These are phyloP conservation scores for Chaetodon trifasciatus DNA, from an alignment of 2,797 vertebrate species.

Conservation along the genomic window DNA sequence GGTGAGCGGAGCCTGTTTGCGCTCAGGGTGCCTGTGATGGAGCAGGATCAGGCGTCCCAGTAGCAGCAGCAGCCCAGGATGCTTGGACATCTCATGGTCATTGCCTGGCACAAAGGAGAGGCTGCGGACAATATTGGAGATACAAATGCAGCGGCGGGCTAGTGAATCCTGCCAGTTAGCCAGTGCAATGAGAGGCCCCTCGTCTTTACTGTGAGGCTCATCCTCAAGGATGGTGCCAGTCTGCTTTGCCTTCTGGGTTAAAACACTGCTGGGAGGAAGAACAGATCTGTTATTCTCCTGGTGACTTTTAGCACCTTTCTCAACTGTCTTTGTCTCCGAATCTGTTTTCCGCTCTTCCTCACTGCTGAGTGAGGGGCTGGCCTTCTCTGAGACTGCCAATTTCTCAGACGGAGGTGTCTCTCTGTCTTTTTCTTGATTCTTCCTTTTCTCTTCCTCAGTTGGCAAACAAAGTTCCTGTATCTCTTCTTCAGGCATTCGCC, in stretches of 20 bases:
- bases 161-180: constrained; percentile 98
- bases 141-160: constrained; percentile 94
- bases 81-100: constrained; percentile 98
- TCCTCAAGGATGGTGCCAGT: constrained; percentile 94
- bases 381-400: constrained; percentile 61
- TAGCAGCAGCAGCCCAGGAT: constrained; percentile 95
- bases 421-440: constrained; percentile 76
- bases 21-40: constrained; percentile 96
- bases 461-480: constrained; percentile 65
- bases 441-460: constrained; percentile 81
- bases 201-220: constrained; percentile 98
- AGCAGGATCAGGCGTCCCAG: constrained; percentile 96
- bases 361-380: constrained; percentile 78
- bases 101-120: constrained; percentile 98
- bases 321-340: constrained; percentile 80
- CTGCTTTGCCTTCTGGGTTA: constrained; percentile 82
- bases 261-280: constrained; percentile 82
- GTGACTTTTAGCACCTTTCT: constrained; percentile 69
- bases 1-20: constrained; percentile 96
- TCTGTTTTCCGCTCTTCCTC: constrained; percentile 80
- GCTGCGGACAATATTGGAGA: constrained; percentile 99
- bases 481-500: constrained; percentile 70
- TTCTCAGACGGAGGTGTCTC: constrained; percentile 71
- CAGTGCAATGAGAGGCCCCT: constrained; percentile 94
- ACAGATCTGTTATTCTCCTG: constrained; percentile 86